Percentiles rank a stretch among this genome's conserved stretches.
These are phyloP conservation scores for Oriolus oriolus DNA, from an alignment of 2,113 vertebrate species.

Conservation along the genomic window DNA sequence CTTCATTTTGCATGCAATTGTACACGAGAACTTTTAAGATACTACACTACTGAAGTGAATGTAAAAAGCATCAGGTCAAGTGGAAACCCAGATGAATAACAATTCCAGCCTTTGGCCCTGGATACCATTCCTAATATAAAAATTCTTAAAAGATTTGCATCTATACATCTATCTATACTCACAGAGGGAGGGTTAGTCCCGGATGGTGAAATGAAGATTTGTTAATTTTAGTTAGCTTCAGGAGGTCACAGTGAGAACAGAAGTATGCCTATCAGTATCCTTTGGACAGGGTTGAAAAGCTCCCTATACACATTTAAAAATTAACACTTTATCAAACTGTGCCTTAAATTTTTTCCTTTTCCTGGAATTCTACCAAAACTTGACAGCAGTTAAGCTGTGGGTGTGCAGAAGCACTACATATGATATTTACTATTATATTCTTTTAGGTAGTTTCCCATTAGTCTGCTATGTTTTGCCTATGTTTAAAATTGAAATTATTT, in stretches of 20 bases:
- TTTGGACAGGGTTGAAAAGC: constrained; percentile 48
- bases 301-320: constrained; percentile 47
- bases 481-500: background rate
- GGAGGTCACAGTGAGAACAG: constrained; percentile 51
- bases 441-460: constrained; percentile 12
- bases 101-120: background rate
- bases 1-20: background rate
- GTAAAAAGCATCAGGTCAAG: background rate
- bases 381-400: constrained; percentile 58
- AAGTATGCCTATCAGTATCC: constrained; percentile 55
- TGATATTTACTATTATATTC: constrained; percentile 34
- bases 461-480: background rate
- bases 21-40: background rate
- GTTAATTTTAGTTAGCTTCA: constrained; percentile 54
- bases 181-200: background rate
- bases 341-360: constrained; percentile 41
- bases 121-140: background rate
- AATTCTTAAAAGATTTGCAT: background rate
- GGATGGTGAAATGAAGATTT: constrained; percentile 21
- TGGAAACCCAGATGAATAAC: background rate
- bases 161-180: background rate
- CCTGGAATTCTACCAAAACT: constrained; percentile 60
- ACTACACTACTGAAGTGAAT: background rate
- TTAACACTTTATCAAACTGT: constrained; percentile 62
- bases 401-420: constrained; percentile 32